Evolutionary conservation across 2,888 invertebrate species (phyloP).

Genomic region (Drosophila kuntzei): DNA sequence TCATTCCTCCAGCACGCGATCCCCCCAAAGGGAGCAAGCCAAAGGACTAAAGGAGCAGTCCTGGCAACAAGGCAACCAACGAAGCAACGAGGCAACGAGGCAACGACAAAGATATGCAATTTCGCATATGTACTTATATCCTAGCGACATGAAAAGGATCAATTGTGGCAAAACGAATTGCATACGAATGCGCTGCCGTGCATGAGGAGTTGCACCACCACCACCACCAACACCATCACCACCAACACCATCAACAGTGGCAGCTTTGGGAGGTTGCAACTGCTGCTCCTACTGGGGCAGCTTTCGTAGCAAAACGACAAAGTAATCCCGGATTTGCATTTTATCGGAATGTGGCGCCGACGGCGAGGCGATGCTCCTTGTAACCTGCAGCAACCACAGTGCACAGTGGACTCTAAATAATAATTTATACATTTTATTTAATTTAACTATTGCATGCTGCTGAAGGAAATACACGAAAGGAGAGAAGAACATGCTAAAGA

Average conservation of each 20-base stretch:
- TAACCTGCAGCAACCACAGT: conserved; percentile 32
- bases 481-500: not conserved
- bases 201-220: conserved; percentile 20
- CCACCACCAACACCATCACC: no score
- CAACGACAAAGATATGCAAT: conserved; percentile 79
- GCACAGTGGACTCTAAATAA: conserved; percentile 40
- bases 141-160: conserved; percentile 82
- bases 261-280: conserved; percentile 12
- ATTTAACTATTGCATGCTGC: not conserved
- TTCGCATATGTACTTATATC: conserved; percentile 82
- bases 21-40: conserved; percentile 25
- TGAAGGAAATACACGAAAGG: not conserved
- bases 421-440: conserved; percentile 6
- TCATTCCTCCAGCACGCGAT: conserved; percentile 45
- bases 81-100: conserved; percentile 29
- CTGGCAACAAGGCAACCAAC: conserved; percentile 35
- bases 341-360: conserved; percentile 79
- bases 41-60: conserved; percentile 56
- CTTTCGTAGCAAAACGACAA: conserved; percentile 81
- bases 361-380: conserved; percentile 38
- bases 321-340: conserved; percentile 82
- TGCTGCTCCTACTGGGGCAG: conserved; percentile 46
- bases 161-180: conserved; percentile 82
- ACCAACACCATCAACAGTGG: no score
- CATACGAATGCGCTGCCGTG: conserved; percentile 75